Evolutionary conservation across 2,113 vertebrate genomes (phyloP), one percentile per base, ranked within the genome.

Genomic region (Ochotona princeps): DNA sequence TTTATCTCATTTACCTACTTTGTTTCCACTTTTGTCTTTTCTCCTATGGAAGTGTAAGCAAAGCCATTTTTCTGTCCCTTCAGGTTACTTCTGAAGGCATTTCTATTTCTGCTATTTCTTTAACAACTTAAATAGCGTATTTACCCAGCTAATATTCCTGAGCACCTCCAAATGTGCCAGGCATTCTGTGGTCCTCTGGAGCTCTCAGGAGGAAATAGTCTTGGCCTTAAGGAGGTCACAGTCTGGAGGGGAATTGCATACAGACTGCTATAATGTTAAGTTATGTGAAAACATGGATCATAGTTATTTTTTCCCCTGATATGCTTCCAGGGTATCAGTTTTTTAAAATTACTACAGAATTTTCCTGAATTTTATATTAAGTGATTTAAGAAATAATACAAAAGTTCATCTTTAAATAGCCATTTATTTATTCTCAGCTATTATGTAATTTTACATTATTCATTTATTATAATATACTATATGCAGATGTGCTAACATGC

Each of bases 381-480:
- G 47, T 86, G 20, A 15, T 73, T 91, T 85, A 95, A 87, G 72
- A 91, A 92, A 75, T 93, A 85, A 0, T 0, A 75, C 30, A 92
- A 79, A 70, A 87, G 47, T 91, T 96, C 47, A 84, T 1, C 76
- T 75, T 93, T 83, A 94, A 96, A 75, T 74, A 96, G n/a, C 83
- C 60, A 72, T 70, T 89, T 30, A 26, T 86, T 47, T 92, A n/a
- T 93, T 82, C n/a, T 23, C 35, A 82, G 65, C 14, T 89, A 76
- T 15, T 93, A 18, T 85, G 49, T 80, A 54, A 87, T 92, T 69
- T 32, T 91, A 12, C n/a, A 26, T 96, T 92, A 80, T 75, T 94
- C 20, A 54, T 65, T 83, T 89, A 86, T 91, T 91, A 8, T 96
- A 79, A 67, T 72, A 87, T 65, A 38, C 88, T 90, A 38, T 88